phyloP scores from a whole-genome alignment of 2,888 invertebrate genomes.

The Dioctria rufipes region DNA sequence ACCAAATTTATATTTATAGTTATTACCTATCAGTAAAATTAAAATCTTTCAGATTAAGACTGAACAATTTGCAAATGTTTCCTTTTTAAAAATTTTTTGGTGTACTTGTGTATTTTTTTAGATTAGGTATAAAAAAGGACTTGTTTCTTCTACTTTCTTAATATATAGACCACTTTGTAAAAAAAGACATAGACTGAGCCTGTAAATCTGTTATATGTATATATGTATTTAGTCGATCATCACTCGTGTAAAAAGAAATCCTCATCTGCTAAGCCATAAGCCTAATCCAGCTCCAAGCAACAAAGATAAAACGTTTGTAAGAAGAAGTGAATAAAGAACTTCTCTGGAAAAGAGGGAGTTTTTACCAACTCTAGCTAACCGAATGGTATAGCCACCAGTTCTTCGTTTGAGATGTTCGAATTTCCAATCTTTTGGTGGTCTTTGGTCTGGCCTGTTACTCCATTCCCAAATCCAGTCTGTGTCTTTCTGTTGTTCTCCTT shows the following conservation, averaged over 20 bases:
- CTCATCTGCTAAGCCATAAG: slow-evolving; percentile 67
- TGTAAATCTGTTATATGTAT: neutral
- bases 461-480: slow-evolving; percentile 92
- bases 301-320: slow-evolving; percentile 92
- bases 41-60: slow-evolving; percentile 13
- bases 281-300: slow-evolving; percentile 91
- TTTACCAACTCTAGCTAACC: slow-evolving; percentile 82
- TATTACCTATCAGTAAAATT: neutral
- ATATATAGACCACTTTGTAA: slow-evolving; percentile 26
- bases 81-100: neutral
- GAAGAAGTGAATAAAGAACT: slow-evolving; percentile 89
- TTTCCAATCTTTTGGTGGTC: slow-evolving; percentile 92
- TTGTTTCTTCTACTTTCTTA: neutral
- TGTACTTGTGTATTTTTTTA: slow-evolving; percentile 15
- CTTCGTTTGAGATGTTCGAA: slow-evolving; percentile 83
- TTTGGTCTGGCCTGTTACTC: slow-evolving; percentile 92
- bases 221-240: slow-evolving; percentile 39
- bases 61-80: neutral
- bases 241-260: slow-evolving; percentile 70
- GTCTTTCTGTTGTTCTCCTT: slow-evolving; percentile 76
- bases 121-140: slow-evolving; percentile 46
- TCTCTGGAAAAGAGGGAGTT: slow-evolving; percentile 90
- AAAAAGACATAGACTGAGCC: slow-evolving; percentile 45
- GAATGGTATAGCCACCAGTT: slow-evolving; percentile 75
- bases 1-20: neutral